phyloP scores from a whole-genome alignment of 2,888 invertebrate genomes.

The Drosophila suboccidentalis region DNA sequence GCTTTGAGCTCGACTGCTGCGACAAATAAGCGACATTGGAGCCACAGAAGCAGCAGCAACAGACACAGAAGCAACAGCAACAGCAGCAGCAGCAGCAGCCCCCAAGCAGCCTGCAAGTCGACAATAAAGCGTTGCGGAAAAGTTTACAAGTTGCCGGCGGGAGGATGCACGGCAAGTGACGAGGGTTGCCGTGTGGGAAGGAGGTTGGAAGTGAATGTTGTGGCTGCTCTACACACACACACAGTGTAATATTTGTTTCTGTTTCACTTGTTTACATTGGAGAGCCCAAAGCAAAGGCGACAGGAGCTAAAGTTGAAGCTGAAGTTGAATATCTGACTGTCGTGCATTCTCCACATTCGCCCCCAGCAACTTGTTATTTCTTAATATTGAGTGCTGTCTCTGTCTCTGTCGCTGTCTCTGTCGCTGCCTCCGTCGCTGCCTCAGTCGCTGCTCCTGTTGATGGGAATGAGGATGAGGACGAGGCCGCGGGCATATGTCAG shows the following conservation, averaged over 20 bases:
- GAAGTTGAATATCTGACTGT: slow-evolving; percentile 14
- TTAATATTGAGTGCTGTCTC: slow-evolving; percentile 71
- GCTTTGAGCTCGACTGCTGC: slow-evolving; percentile 76
- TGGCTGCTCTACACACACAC: slow-evolving; percentile 41
- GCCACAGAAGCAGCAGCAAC: slow-evolving; percentile 32
- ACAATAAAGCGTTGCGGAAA: slow-evolving; percentile 65
- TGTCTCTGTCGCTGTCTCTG: background rate
- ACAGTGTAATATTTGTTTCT: slow-evolving; percentile 76
- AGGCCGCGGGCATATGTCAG: slow-evolving; percentile 37
- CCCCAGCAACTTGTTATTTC: slow-evolving; percentile 74
- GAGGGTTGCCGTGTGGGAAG: background rate
- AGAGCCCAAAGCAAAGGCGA: slow-evolving; percentile 71
- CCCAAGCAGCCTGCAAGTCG: slow-evolving; percentile 48
- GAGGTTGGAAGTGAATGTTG: slow-evolving; percentile 13
- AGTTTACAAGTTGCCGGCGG: slow-evolving; percentile 65
- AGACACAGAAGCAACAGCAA: slow-evolving; percentile 23
- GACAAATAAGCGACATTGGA: slow-evolving; percentile 68
- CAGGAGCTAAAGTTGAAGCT: slow-evolving; percentile 2
- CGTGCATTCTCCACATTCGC: slow-evolving; percentile 37
- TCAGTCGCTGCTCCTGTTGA: background rate
- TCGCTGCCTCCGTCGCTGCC: background rate
- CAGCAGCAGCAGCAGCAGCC: slow-evolving; percentile 11
- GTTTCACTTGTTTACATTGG: slow-evolving; percentile 74
- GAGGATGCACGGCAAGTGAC: slow-evolving; percentile 14
- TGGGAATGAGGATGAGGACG: background rate